These are phyloP conservation scores for Formicarius rufipectus DNA, from an alignment of 2,113 vertebrate genomes.

Conservation along the genomic window DNA sequence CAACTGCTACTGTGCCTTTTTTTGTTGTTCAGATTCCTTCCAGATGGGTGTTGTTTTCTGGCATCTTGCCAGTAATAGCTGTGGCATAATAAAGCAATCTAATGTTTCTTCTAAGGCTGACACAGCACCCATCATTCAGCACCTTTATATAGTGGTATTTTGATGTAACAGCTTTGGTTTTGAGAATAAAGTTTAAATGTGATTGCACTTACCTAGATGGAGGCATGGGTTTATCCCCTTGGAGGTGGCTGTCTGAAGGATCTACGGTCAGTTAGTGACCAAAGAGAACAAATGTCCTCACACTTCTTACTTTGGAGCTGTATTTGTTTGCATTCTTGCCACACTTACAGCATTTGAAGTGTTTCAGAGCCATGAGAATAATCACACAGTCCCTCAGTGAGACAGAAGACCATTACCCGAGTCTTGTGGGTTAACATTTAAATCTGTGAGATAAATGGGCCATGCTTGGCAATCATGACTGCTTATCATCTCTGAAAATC, in stretches of 20 bases:
- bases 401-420: rapidly evolving
- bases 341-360: background rate
- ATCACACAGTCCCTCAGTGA: background rate
- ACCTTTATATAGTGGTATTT: background rate
- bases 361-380: background rate
- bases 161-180: background rate
- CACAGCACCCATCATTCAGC: background rate
- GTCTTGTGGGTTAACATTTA: background rate
- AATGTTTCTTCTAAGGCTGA: background rate
- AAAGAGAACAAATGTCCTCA: background rate
- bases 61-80: background rate
- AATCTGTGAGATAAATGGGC: background rate
- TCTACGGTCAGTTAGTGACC: background rate
- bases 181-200: background rate
- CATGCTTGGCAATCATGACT: background rate
- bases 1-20: background rate
- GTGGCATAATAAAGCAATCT: background rate
- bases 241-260: background rate
- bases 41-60: background rate
- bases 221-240: background rate
- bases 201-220: background rate
- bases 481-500: background rate
- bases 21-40: background rate
- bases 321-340: background rate
- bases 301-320: background rate